Evolutionary conservation across 2,888 invertebrate genomes (phyloP).

Genomic region (Harpalus rufipes): DNA sequence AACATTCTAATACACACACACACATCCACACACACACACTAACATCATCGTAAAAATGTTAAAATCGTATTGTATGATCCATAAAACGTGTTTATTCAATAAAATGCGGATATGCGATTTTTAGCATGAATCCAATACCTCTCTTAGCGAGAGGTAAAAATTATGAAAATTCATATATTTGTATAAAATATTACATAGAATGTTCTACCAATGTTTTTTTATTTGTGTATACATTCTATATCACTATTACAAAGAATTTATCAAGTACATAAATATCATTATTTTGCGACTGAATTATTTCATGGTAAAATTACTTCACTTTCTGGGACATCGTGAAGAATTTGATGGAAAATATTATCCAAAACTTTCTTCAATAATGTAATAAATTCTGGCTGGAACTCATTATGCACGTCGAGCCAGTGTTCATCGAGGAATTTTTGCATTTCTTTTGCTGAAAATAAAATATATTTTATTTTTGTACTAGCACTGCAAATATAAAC

Average conservation of each 20-base stretch:
- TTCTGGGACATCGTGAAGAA: neutral
- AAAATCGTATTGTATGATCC: no score
- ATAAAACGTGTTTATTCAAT: no score
- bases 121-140: no score
- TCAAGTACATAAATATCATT: neutral
- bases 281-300: neutral
- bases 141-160: no score
- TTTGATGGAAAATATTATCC: neutral
- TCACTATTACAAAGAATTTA: neutral
- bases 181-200: no score
- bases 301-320: neutral
- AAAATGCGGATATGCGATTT: no score
- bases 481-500: neutral
- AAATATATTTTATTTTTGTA: neutral
- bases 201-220: no score
- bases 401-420: conserved; percentile 71
- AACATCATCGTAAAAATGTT: no score
- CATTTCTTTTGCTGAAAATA: conserved; percentile 75
- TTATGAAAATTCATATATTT: no score
- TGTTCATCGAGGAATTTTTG: conserved; percentile 76
- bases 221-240: no score
- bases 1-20: no score
- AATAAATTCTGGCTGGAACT: conserved; percentile 65
- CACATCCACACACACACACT: no score
- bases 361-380: neutral